Base-by-base conservation (phyloP, 2,113 vertebrate species). In the Percina caprodes region DNA sequence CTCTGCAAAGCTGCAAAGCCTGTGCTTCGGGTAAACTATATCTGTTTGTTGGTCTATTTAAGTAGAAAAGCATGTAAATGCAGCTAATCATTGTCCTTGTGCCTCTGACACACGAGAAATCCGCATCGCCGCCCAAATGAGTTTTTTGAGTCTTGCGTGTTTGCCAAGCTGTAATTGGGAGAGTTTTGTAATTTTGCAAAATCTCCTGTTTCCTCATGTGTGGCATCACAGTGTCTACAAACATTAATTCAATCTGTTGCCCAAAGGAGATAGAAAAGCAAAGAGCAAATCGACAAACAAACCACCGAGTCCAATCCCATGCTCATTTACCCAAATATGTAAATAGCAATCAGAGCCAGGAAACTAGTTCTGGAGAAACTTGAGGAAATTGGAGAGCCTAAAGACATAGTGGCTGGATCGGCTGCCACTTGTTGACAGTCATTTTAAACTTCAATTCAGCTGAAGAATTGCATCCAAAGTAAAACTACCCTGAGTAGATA, bases 231-330 rank as follows among this genome's bases (percentile, higher is more conserved):
- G 88, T 91, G 94, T 92, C 94, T 91, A 93, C 93, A 94, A 93
- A 95, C 89, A 94, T 93, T 94, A 94, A 95, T 95, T 95, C 89
- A 93, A 92, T 95, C 94, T 91, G 91, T 91, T 88, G 92, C 95
- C 93, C 93, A 94, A 93, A 95, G 95, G 93, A 95, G 92, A 95
- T 92, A 82, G 90, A 91, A 94, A 94, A 89, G 91, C 90, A 93
- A 92, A 93, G 92, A 93, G 94, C 90, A 95, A 94, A 93, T 92
- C 87, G 89, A 93, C 93, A 95, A 95, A 95, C 94, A 95, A 92
- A 93, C 88, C 92, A 88, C 84, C 77, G 83, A 90, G 78, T 87
- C 91, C 91, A 94, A 94, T 92, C 91, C 89, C 74, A 67, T 70
- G 80, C 85, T 93, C 92, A 94, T 94, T 95, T 94, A 94, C 83